Base-by-base conservation (phyloP, 1,140 invertebrate species). In the Macrobrachium rosenbergii region DNA sequence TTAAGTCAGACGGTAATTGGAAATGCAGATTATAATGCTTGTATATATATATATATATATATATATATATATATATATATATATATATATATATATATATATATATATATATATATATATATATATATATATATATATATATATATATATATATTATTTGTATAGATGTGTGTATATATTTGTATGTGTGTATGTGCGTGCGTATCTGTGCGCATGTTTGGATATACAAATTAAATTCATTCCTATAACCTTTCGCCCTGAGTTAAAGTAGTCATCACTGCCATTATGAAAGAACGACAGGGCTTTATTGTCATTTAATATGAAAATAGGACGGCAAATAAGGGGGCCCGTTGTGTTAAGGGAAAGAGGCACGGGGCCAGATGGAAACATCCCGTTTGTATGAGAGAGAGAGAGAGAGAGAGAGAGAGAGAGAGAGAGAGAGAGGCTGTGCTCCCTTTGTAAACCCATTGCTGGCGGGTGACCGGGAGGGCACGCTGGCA, bases 61-160 rank as follows among this genome's bases (percentile, higher is more conserved):
- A 67, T 67, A 67, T 67, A 67, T 14, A 17, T 67, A 67, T 67
- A 67, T 67, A 67, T 67, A 67, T 67, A 67, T 12, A 67, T 12
- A 67, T 67, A 67, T 12, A 67, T 67, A 67, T 12, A 67, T 67
- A 21, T 67, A 67, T 67, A 21, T 67, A 67, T 67, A 21, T 67
- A 67, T 67, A 28, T 67, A 67, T 67, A 67, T 67, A 67, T 67
- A 67, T 67, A 67, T 67, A 67, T 67, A 67, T 67, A 67, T 67
- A 67, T 67, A 67, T 67, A 67, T 67, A 67, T 67, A 67, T 67
- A 67, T 67, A 67, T 67, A 67, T 67, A 67, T 67, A 67, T 67
- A 67, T 67, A 67, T 67, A 17, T 67, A 67, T 17, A 67, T 67
- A 67, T 67, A 67, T n/a, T n/a, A n/a, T n/a, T n/a, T n/a, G n/a